These are phyloP conservation scores for Sweltsa coloradensis DNA, from an alignment of 1,140 invertebrate species.

Conservation along the genomic window DNA sequence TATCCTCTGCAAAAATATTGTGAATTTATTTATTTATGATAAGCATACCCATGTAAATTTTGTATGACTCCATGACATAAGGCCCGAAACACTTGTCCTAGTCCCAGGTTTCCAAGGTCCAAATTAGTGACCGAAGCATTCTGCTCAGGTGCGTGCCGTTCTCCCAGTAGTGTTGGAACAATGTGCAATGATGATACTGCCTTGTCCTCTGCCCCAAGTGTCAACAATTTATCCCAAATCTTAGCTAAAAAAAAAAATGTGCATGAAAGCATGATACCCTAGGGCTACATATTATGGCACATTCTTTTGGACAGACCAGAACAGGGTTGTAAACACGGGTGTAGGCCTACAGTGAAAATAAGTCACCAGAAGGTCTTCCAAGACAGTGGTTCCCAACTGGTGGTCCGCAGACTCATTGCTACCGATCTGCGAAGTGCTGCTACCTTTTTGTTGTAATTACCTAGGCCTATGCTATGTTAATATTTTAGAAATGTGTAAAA, in stretches of 20 bases:
- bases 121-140: slow-evolving; percentile 57
- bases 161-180: slow-evolving; percentile 61
- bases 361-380: too few relatives aligned
- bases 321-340: not conserved
- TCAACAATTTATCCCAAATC: slow-evolving; percentile 64
- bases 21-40: slow-evolving; percentile 4
- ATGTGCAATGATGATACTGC: slow-evolving; percentile 42
- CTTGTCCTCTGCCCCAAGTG: slow-evolving; percentile 40
- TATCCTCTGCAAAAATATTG: not conserved
- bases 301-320: not conserved
- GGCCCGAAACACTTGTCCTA: slow-evolving; percentile 59
- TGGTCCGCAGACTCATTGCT: too few relatives aligned
- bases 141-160: slow-evolving; percentile 57
- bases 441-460: slow-evolving; percentile 4
- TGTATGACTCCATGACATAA: slow-evolving; percentile 67
- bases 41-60: slow-evolving; percentile 51
- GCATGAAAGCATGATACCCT: slow-evolving; percentile 5
- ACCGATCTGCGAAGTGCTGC: too few relatives aligned
- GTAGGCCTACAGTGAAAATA: too few relatives aligned
- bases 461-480: too few relatives aligned
- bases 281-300: not conserved
- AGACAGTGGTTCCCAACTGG: too few relatives aligned
- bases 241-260: slow-evolving; percentile 39
- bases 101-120: slow-evolving; percentile 51
- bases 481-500: too few relatives aligned